Evolutionary conservation across 2,113 vertebrate genomes (phyloP).

Genomic region (Myotis davidii): DNA sequence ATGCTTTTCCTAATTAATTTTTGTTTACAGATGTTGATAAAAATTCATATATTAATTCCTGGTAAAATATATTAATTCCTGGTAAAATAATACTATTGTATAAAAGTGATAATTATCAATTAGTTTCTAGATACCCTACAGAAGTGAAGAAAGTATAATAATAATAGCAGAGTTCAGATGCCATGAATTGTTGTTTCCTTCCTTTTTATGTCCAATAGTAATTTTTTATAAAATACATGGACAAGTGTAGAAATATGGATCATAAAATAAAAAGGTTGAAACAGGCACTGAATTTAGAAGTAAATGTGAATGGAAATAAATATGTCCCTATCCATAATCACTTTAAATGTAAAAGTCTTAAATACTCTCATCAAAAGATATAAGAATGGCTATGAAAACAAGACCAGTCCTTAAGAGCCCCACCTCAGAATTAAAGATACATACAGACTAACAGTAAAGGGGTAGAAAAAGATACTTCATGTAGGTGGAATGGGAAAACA

Average conservation of each 20-base stretch:
- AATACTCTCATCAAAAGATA: too few relatives aligned
- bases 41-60: neutral
- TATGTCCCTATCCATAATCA: too few relatives aligned
- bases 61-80: neutral
- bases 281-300: neutral
- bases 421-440: too few relatives aligned
- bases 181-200: neutral
- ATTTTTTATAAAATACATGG: constrained; percentile 6
- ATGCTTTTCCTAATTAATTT: neutral
- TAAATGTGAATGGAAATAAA: neutral
- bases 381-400: too few relatives aligned
- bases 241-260: neutral
- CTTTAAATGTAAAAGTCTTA: too few relatives aligned
- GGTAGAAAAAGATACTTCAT: too few relatives aligned
- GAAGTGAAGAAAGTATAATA: neutral
- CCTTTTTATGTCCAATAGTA: neutral
- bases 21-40: constrained; percentile 30
- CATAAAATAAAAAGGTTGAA: neutral
- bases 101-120: neutral
- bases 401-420: too few relatives aligned
- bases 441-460: too few relatives aligned
- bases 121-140: neutral
- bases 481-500: too few relatives aligned
- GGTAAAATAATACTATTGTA: neutral
- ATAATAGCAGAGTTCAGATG: neutral